Evolutionary conservation across 1,140 invertebrate genomes (phyloP), one percentile per base, ranked within the genome.

Genomic region (Ostrea denselamellosa): DNA sequence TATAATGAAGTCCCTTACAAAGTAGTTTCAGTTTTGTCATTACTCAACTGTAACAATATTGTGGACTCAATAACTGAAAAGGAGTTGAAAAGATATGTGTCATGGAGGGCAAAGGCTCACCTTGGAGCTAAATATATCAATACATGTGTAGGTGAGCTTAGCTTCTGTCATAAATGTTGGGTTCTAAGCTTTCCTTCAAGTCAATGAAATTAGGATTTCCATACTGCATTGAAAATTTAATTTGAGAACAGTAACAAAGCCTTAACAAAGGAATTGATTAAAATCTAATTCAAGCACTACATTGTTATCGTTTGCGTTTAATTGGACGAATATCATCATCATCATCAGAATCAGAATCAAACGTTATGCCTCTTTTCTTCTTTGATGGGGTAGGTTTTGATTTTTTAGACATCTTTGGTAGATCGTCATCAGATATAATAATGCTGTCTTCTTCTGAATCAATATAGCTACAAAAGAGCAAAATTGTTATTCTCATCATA

Each of bases 331-430:
- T 77, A 65, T 92, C 91, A 14, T 92, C 91, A 65, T 92, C 91
- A 14, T 92, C 91, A 87, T 92, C 91, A 56, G 85, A 85, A 65
- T 90, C 90, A 7, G 89, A 90, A 52, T 89, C 89, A 83, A 90
- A 92, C 19, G 87, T 82, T 0, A 90, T 85, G 19, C 90, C 90
- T 83, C 87, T 83, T 22, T 85, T 86, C 34, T 90, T 89, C 14
- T 51, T 86, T 22, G 34, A 54, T 52, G 68, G 25, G 44, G 51
- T 52, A 81, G 56, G 34, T 19, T 86, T 86, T 19, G 71, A 71
- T 86, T 92, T 90, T 54, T 86, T 54, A 4, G 51, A 77, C 14
- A 90, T 87, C 0, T 82, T 58, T 4, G 88, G 65, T 8, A 86
- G 77, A 44, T 86, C 56, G 68, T 92, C 89, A 85, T 90, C 89